These are phyloP conservation scores for Lamellibrachia satsuma DNA, from an alignment of 2,888 invertebrate genomes.

Conservation along the genomic window DNA sequence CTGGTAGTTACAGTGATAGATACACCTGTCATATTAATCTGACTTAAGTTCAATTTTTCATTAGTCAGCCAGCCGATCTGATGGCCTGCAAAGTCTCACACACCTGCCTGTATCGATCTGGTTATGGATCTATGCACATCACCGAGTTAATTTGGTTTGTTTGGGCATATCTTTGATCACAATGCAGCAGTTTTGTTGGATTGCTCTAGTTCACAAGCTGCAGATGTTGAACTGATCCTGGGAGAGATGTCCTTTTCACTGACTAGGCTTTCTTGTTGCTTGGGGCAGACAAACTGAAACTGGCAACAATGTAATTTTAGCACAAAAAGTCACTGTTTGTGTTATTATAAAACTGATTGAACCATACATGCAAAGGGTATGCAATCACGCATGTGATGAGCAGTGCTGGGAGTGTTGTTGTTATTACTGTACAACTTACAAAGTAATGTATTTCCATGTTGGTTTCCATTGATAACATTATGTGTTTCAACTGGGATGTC, in stretches of 20 bases:
- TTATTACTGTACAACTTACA: not conserved
- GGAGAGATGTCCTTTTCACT: not conserved
- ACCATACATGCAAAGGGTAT: not conserved
- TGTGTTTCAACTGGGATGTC: not conserved
- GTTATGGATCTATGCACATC: not conserved
- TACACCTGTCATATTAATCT: not conserved
- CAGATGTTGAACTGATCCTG: not conserved
- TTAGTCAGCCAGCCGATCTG: not conserved
- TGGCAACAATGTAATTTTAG: not conserved
- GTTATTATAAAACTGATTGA: not conserved
- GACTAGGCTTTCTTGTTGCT: not conserved
- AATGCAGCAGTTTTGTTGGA: not conserved
- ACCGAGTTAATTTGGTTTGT: not conserved
- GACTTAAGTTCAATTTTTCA: conserved; percentile 17
- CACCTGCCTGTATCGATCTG: not conserved
- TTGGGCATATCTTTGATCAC: not conserved
- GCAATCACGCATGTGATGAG: not conserved
- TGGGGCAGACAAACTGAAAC: not conserved
- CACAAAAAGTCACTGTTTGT: not conserved
- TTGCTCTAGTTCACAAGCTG: not conserved
- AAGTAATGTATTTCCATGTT: not conserved
- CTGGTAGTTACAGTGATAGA: not conserved
- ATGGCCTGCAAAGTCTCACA: not conserved
- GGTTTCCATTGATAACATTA: not conserved
- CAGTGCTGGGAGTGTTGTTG: not conserved